Conservation (phyloP, 1,140 invertebrate species). For the Solenopsis invicta region DNA sequence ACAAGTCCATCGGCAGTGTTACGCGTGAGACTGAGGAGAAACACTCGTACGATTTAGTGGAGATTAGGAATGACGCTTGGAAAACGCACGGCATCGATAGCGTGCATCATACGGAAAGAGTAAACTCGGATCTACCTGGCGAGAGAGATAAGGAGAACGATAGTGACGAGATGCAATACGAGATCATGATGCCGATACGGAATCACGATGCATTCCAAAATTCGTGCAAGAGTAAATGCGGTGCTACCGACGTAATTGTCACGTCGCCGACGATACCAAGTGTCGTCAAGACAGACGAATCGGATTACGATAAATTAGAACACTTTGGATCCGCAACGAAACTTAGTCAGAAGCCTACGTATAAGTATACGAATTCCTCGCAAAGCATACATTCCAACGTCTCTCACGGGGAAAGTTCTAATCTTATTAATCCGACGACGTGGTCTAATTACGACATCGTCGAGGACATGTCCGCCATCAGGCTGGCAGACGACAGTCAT, state of each 20-base stretch:
- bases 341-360: constrained; percentile 89
- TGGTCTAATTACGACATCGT: constrained; percentile 91
- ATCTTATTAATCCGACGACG: constrained; percentile 80
- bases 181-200: constrained; percentile 78
- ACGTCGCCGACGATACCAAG: constrained; percentile 80
- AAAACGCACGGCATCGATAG: constrained; percentile 92
- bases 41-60: constrained; percentile 90
- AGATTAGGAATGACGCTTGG: constrained; percentile 92
- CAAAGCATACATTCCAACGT: constrained; percentile 72
- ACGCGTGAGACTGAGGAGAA: constrained; percentile 74
- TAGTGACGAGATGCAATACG: constrained; percentile 80
- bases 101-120: constrained; percentile 89
- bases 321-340: constrained; percentile 92
- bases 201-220: constrained; percentile 69
- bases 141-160: constrained; percentile 73
- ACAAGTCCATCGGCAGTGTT: constrained; percentile 80
- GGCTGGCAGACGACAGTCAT: constrained; percentile 92
- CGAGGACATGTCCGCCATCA: constrained; percentile 89
- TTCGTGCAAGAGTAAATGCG: constrained; percentile 73
- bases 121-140: constrained; percentile 67
- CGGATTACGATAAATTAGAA: constrained; percentile 92
- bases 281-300: constrained; percentile 74
- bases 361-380: constrained; percentile 86
- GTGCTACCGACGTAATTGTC: constrained; percentile 56
- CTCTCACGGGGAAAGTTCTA: constrained; percentile 80